Evolutionary conservation across 2,888 invertebrate species (phyloP), one percentile per base, ranked within the genome.

Genomic region (Kuschelorhynchus macadamiae): DNA sequence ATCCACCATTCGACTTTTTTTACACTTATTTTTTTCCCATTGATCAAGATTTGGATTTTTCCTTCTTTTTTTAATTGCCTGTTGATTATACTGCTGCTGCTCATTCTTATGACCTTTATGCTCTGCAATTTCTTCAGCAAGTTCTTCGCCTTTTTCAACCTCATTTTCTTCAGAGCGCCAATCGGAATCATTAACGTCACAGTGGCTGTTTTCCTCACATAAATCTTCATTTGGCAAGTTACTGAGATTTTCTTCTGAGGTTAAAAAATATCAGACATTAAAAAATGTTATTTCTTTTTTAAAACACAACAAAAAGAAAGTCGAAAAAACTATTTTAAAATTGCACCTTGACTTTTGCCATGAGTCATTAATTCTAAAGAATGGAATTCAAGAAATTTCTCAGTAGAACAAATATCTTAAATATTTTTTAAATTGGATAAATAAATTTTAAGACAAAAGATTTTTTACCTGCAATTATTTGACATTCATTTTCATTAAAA

Each of bases 1-100:
- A 44, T 44, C 44, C 44, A 44, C 18, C 44, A 44, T 44, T 44
- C 44, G 44, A 2, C 44, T 44, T 44, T 44, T 44, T 44, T 44
- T 44, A 11, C 20, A 44, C 25, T 5, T 25, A 25, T 25, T 44
- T 44, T n/a, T 44, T 8, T 44, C 44, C 44, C 44, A 44, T 3
- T 44, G 18, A 44, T 44, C 44, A 44, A 20, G 44, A 44, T 44
- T 2, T 44, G 18, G 1, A 44, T 9, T 11, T 16, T 44, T 44
- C 18, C 16, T 5, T 44, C 42, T n/a, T 42, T 42, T 42, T 42
- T 42, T 42, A 42, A 7, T 42, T 42, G 44, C 20, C 44, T 44
- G 12, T 44, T 44, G 2, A 44, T 41, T 41, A 17, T 44, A 9
- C 18, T 18, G 18, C 25, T 7, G 4, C 44, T 44, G 44, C 44